These are phyloP conservation scores for Liodrosophila aerea DNA, from an alignment of 2,888 invertebrate species.

Conservation along the genomic window DNA sequence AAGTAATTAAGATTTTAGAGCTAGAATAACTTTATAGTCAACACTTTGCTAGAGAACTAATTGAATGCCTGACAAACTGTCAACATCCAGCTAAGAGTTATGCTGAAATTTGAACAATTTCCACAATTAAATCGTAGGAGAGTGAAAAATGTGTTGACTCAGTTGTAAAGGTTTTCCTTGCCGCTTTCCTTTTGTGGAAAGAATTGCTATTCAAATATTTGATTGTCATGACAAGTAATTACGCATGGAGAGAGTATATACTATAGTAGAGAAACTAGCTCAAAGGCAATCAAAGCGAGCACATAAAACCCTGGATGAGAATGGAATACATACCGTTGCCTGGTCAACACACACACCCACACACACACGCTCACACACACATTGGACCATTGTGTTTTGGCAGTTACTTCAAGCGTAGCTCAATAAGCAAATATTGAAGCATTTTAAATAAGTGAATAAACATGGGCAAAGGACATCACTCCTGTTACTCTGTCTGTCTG, in stretches of 20 bases:
- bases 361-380: not conserved
- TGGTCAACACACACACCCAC: slow-evolving; percentile 23
- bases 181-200: slow-evolving; percentile 42
- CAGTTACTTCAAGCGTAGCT: slow-evolving; percentile 61
- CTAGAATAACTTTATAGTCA: too few species aligned
- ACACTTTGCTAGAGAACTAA: too few species aligned
- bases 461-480: slow-evolving; percentile 7
- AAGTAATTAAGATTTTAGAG: too few species aligned
- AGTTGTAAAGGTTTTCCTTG: not conserved
- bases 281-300: slow-evolving; percentile 16
- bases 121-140: slow-evolving; percentile 8
- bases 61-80: too few species aligned
- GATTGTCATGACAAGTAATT: slow-evolving; percentile 70
- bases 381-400: slow-evolving; percentile 20
- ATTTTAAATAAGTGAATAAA: slow-evolving; percentile 27
- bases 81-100: not conserved
- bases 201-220: slow-evolving; percentile 62
- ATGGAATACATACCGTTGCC: slow-evolving; percentile 1
- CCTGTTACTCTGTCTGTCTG: slow-evolving; percentile 1
- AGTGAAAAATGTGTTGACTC: not conserved
- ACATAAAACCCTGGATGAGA: not conserved
- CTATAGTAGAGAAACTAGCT: slow-evolving; percentile 4
- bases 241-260: slow-evolving; percentile 30
- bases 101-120: slow-evolving; percentile 8
- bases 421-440: slow-evolving; percentile 69